Evolutionary conservation across 2,888 invertebrate species (phyloP).

Genomic region (Entomobrya multifasciata): DNA sequence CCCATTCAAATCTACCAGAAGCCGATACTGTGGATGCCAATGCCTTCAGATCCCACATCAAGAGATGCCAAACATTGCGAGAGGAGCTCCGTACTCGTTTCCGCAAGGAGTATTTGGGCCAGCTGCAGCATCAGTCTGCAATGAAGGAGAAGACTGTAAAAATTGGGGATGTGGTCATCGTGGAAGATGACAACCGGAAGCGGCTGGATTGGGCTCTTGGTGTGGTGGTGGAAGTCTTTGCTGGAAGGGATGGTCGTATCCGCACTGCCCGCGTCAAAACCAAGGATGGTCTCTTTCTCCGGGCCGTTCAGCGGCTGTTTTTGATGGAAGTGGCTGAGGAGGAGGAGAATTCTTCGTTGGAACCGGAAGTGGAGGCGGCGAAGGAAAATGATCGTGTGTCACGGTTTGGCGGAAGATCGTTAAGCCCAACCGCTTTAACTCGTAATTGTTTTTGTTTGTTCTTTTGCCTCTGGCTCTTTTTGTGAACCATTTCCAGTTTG

Average conservation of each 20-base stretch:
- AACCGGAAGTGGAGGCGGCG: slow-evolving; percentile 66
- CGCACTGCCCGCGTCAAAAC: neutral
- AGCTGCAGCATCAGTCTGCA: neutral
- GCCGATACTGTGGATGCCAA: neutral
- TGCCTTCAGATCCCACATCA: neutral
- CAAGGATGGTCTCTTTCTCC: neutral
- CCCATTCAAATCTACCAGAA: neutral
- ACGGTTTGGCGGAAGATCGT: neutral
- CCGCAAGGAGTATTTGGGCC: slow-evolving; percentile 4
- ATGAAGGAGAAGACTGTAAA: neutral
- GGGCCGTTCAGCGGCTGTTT: slow-evolving; percentile 10
- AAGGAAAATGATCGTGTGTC: neutral
- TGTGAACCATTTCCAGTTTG: no score
- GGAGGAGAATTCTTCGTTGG: neutral
- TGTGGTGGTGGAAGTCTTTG: neutral
- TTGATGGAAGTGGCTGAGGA: neutral
- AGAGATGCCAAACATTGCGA: neutral
- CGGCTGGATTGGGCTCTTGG: slow-evolving; percentile 17
- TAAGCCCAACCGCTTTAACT: no score
- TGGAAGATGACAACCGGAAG: slow-evolving; percentile 19
- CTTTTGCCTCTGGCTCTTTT: no score
- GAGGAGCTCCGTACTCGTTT: neutral
- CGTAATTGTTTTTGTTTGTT: no score
- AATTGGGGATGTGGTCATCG: slow-evolving; percentile 14
- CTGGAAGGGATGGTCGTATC: neutral